Evolutionary conservation across 2,797 vertebrate species (phyloP).

Genomic region (Acestrorhynchus altus): DNA sequence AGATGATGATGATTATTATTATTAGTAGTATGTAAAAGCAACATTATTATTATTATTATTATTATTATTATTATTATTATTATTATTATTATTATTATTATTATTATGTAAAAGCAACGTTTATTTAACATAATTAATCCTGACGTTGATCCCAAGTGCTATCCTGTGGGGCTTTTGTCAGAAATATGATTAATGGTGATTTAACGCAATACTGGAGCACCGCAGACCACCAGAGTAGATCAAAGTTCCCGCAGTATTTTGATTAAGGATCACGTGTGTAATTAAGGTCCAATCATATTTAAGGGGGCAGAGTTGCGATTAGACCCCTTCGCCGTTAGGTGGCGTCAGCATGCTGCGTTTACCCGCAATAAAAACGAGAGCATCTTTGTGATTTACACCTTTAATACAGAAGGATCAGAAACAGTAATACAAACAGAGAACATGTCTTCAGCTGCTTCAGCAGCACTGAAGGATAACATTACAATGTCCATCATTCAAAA

Average conservation of each 20-base stretch:
- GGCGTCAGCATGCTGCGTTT: not conserved
- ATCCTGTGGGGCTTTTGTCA: not conserved
- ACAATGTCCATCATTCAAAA: conserved; percentile 70
- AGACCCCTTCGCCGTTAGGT: not conserved
- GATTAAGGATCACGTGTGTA: conserved; percentile 23
- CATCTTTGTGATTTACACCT: not conserved
- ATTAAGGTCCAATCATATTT: conserved; percentile 19
- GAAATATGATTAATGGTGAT: not conserved
- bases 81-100: too few species aligned
- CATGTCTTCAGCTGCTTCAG: not conserved
- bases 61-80: too few species aligned
- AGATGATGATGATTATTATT: too few species aligned
- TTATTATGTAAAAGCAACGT: not conserved
- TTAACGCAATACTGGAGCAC: not conserved
- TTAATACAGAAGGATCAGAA: conserved; percentile 14
- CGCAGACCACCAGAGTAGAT: conserved; percentile 29
- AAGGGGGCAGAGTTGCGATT: not conserved
- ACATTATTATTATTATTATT: too few species aligned
- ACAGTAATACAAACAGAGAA: conserved; percentile 16
- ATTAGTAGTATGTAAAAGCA: not conserved
- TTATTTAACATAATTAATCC: not conserved
- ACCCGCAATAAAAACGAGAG: not conserved
- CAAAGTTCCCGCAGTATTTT: conserved; percentile 42
- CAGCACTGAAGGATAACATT: not conserved
- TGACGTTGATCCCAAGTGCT: not conserved